Conservation (phyloP, 2,888 invertebrate genomes). For the Tridacna crocea region DNA sequence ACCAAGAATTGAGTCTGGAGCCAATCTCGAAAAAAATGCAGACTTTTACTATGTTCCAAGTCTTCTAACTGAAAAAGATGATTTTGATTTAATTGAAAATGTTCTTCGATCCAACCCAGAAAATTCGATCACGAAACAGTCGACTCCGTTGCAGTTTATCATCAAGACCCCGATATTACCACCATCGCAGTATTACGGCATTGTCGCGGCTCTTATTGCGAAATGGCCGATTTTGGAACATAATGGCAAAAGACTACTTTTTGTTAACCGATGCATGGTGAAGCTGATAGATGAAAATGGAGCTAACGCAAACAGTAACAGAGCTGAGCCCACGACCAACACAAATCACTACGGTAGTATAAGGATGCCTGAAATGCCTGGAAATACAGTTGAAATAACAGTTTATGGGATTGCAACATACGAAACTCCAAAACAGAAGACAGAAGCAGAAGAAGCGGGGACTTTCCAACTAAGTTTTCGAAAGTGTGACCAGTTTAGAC, state of each 20-base stretch:
- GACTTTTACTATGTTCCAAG: slow-evolving; percentile 29
- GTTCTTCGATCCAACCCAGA: background rate
- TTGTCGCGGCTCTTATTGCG: slow-evolving; percentile 20
- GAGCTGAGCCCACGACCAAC: background rate
- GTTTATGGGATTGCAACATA: background rate
- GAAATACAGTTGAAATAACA: background rate
- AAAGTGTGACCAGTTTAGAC: slow-evolving; percentile 7
- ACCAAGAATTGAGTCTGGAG: background rate
- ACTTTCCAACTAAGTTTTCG: background rate
- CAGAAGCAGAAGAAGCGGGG: background rate
- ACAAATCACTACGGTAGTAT: background rate
- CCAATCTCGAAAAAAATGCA: background rate
- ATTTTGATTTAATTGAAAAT: background rate
- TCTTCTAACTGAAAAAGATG: background rate
- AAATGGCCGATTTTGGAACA: slow-evolving; percentile 29
- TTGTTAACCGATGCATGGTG: slow-evolving; percentile 3
- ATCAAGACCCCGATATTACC: slow-evolving; percentile 15
- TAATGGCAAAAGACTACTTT: background rate
- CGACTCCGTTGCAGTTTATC: background rate
- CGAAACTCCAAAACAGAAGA: background rate
- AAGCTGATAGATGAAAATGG: slow-evolving; percentile 18
- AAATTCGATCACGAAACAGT: background rate
- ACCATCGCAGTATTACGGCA: slow-evolving; percentile 25
- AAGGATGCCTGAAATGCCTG: background rate
- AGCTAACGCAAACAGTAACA: background rate